phyloP scores from a whole-genome alignment of 2,113 vertebrate species.

The Axis porcinus region DNA sequence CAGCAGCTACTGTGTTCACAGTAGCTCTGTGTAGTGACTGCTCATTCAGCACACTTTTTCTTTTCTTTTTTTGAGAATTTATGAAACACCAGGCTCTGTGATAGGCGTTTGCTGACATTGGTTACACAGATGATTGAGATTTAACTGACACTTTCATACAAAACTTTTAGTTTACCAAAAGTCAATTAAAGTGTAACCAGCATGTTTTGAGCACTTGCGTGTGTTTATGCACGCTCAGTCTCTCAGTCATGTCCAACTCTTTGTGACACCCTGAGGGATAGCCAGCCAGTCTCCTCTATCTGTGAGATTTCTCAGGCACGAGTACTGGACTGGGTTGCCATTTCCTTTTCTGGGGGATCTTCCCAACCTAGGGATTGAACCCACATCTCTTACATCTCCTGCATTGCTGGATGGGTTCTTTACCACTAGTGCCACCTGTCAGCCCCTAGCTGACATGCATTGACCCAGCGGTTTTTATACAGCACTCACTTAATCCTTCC shows the following conservation, averaged over 20 bases:
- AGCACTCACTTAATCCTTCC: not conserved
- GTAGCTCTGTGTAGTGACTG: not conserved
- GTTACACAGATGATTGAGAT: slow-evolving; percentile 4
- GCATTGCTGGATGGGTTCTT: not conserved
- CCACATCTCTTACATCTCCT: not conserved
- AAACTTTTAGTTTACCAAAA: not conserved
- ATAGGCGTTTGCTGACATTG: not conserved
- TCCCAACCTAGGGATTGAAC: not conserved
- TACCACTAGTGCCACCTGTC: not conserved
- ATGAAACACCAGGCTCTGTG: not conserved
- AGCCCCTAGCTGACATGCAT: not conserved
- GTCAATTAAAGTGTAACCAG: not conserved
- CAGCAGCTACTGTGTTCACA: not conserved
- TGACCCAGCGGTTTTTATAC: not conserved
- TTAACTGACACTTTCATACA: not conserved
- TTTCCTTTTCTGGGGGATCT: not conserved
- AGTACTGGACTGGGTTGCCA: not conserved
- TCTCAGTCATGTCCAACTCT: not conserved
- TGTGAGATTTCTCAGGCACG: not conserved
- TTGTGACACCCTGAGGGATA: not conserved
- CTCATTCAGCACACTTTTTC: not conserved
- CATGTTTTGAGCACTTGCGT: not conserved
- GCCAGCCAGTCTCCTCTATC: not conserved
- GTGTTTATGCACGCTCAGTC: accelerated
- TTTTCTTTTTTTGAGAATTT: not conserved